Evolutionary conservation across 2,797 vertebrate species (phyloP).

Genomic region (Melanotaenia boesemani): DNA sequence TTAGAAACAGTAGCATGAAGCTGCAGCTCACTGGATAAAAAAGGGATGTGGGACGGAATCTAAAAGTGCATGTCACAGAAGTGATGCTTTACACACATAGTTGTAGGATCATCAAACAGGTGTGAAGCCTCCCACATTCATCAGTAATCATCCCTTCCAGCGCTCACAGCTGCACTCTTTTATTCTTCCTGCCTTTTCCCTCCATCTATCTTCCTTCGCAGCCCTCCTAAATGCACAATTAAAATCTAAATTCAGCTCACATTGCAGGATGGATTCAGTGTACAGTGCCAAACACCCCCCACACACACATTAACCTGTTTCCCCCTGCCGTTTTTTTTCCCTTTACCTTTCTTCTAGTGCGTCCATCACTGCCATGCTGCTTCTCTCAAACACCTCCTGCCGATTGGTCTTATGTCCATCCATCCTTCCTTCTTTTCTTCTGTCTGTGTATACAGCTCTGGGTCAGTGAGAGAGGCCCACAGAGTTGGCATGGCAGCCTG

Average conservation of each 20-base stretch:
- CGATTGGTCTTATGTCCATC: conserved; percentile 47
- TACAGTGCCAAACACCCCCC: conserved; percentile 43
- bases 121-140: conserved; percentile 54
- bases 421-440: conserved; percentile 45
- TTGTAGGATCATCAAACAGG: conserved; percentile 32
- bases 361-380: conserved; percentile 22
- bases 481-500: conserved; percentile 80
- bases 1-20: background rate
- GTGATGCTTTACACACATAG: background rate
- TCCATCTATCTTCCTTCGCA: conserved; percentile 3
- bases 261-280: conserved; percentile 50
- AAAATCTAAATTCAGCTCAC: conserved; percentile 74
- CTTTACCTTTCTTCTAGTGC: conserved; percentile 29
- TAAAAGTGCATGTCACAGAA: too few species aligned
- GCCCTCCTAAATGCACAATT: conserved; percentile 18
- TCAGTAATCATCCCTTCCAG: conserved; percentile 38
- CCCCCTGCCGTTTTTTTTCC: background rate
- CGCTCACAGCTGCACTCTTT: conserved; percentile 55
- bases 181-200: conserved; percentile 12
- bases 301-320: conserved; percentile 19
- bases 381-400: conserved; percentile 48
- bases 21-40: conserved; percentile 16
- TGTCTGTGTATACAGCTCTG: conserved; percentile 54
- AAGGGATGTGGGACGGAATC: background rate
- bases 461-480: conserved; percentile 43